Percentiles rank a stretch among this genome's conserved stretches.
These are phyloP conservation scores for Drosophila arawakana DNA, from an alignment of 1,140 invertebrate genomes.

Conservation along the genomic window DNA sequence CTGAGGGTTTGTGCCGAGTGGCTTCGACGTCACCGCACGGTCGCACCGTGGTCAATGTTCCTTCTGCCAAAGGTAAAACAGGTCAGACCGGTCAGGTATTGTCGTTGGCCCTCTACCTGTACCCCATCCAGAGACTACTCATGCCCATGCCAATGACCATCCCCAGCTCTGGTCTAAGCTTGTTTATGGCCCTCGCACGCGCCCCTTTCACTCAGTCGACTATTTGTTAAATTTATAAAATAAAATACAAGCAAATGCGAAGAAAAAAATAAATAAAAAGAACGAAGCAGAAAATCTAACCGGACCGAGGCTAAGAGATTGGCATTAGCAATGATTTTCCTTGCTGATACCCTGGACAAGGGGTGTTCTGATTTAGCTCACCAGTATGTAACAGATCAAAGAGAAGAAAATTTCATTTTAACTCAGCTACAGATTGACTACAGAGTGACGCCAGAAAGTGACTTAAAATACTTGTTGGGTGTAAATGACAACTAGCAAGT, in stretches of 20 bases:
- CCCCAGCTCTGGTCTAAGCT: constrained; percentile 33
- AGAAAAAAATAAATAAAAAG: constrained; percentile 14
- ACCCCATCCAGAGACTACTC: not conserved
- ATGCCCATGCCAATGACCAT: not conserved
- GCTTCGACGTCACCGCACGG: constrained; percentile 62
- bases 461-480: no score
- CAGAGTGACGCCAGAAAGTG: no score
- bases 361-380: no score
- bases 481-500: no score
- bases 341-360: not conserved
- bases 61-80: constrained; percentile 63
- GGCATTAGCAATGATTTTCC: constrained; percentile 73
- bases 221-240: constrained; percentile 82
- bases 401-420: no score
- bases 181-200: constrained; percentile 71
- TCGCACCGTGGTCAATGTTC: constrained; percentile 64
- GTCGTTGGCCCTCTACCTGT: constrained; percentile 52
- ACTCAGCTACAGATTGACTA: no score
- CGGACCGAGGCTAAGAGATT: constrained; percentile 62
- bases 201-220: constrained; percentile 74
- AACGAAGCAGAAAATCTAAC: constrained; percentile 16
- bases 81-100: constrained; percentile 76
- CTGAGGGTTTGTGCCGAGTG: constrained; percentile 79
- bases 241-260: constrained; percentile 41
- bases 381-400: no score